Base-by-base conservation (phyloP, 2,797 vertebrate species). In the Apogon hyalosoma region DNA sequence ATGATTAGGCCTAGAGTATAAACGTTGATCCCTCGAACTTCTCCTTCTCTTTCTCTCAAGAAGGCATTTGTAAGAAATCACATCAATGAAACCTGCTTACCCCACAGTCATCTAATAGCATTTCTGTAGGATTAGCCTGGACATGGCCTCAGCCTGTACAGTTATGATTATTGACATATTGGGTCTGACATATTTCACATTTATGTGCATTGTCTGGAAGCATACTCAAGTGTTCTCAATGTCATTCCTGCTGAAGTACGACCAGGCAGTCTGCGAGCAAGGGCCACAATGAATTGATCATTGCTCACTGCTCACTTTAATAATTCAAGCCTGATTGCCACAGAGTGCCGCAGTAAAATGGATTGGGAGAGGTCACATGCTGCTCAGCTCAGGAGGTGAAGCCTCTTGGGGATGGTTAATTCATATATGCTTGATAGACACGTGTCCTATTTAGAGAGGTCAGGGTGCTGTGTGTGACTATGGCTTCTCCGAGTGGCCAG, bases 401-500 rank as follows among this genome's bases (percentile, higher is more conserved):
- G 93, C 92, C 96, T 94, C 95, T 88, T 70, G 95, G 95, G 96
- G 93, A 93, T 93, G 91, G 93, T 95, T 95, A 93, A 97, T 95
- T 95, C 94, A 94, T 96, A 95, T 94, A 94, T 93, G 94, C 94
- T 95, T 95, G 93, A 95, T 95, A 94, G 94, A 96, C 96, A 96
- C 92, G 91, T 93, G 93, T 95, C 93, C 93, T 93, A 92, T 95
- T 95, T 93, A 92, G 91, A 94, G 93, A 94, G 95, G 95, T 96
- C 95, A 94, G 84, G 65, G 79, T 85, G 87, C 77, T 87, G 84
- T 79, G 79, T 79, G 80, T 76, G 84, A 86, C 69, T 73, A 79
- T 55, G 77, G 74, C 79, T 77, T 70, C 69, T 63, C 49, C 64
- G 79, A 86, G 87, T 65, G 84, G 82, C 73, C 81, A 79, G 92